Base-by-base conservation (phyloP, 2,113 vertebrate genomes). In the Nicator chloris region DNA sequence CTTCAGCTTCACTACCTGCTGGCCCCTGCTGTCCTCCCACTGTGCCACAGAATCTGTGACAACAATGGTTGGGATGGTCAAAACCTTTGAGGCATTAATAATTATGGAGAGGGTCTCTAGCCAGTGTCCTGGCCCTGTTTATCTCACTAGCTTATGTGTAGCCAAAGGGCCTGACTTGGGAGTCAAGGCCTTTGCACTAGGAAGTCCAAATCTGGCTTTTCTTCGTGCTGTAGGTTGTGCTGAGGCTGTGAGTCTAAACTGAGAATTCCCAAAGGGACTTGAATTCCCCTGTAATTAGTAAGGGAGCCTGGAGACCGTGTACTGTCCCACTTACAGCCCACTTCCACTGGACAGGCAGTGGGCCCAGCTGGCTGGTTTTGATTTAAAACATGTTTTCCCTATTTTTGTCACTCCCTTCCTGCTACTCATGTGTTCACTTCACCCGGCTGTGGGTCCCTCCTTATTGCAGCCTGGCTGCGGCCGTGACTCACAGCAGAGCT, bases 271-370 rank as follows among this genome's bases (percentile, higher is more conserved):
- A 64, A 17, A 0, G 12, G 85, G 27, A 61, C 35, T 10, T 71
- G 65, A 95, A 95, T 94, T 96, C 86, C 80, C 88, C 45, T 2
- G 10, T 39, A 90, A 53, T 94, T 82, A 90, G n/a, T 69, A 83
- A 93, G 64, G 33, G 49, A 83, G 56, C 42, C 40, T 71, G 72
- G 66, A 78, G 80, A 70, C n/a, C 6, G 2, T 2, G 6, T 37
- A 76, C 61, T 82, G 57, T 90, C 71, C 92, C 57, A 75, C 22
- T 88, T 45, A 80, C 20, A 47, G 56, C 31, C 72, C n/a, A 3
- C 50, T 94, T 92, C 76, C 88, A 94, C 79, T 75, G 93, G 92
- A 80, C 86, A 94, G 93, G 72, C 92, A 88, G 44, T 39, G 68
- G 81, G 85, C 82, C 90, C 88, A 87, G 76, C 82, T 60, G 59